Conservation (phyloP, 2,888 invertebrate genomes). For the Aquatica leii region DNA sequence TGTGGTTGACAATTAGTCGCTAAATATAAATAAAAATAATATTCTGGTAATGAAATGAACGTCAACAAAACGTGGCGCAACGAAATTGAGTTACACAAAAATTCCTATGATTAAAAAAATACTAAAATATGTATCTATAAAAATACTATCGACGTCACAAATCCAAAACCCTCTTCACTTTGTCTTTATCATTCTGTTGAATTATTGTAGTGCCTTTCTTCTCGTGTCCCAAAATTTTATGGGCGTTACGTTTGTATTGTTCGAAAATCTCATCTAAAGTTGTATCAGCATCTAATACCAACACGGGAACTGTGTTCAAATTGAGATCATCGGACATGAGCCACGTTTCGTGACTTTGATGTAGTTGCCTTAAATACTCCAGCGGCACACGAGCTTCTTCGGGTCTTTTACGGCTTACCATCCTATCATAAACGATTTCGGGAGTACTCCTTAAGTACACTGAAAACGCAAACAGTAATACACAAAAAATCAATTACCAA, state of each 20-base stretch:
- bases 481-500: too few species aligned
- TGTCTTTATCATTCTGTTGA: slow-evolving; percentile 43
- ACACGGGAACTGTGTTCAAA: slow-evolving; percentile 60
- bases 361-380: slow-evolving; percentile 81
- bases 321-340: slow-evolving; percentile 61
- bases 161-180: slow-evolving; percentile 47
- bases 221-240: slow-evolving; percentile 59
- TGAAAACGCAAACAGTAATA: slow-evolving; percentile 52
- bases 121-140: too few species aligned
- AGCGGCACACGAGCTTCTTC: slow-evolving; percentile 85
- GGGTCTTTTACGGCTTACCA: slow-evolving; percentile 76
- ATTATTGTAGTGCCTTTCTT: slow-evolving; percentile 42
- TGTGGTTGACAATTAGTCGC: too few species aligned
- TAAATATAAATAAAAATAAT: too few species aligned
- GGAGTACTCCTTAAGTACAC: slow-evolving; percentile 75
- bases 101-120: too few species aligned
- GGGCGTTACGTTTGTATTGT: slow-evolving; percentile 71
- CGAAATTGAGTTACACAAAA: too few species aligned
- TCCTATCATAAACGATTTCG: slow-evolving; percentile 73
- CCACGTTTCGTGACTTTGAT: slow-evolving; percentile 79
- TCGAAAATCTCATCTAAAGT: slow-evolving; percentile 71
- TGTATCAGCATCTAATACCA: slow-evolving; percentile 74
- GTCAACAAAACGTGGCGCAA: too few species aligned
- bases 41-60: too few species aligned
- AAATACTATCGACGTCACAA: slow-evolving; percentile 21